Evolutionary conservation across 2,888 invertebrate species (phyloP).

Genomic region (Terebella lapidaria): DNA sequence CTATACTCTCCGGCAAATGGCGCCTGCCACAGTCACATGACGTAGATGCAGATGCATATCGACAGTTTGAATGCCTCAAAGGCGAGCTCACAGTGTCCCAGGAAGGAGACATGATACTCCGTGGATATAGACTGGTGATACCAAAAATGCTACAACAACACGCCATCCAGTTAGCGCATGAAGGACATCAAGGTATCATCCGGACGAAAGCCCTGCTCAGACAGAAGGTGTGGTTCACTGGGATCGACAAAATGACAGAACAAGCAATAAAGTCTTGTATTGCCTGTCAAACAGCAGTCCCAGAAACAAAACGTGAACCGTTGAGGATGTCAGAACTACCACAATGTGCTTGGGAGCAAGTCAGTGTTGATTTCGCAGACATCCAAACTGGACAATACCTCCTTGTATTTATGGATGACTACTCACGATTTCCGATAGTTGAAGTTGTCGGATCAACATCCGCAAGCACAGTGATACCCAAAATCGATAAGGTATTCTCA

Average conservation of each 20-base stretch:
- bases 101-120: conserved; percentile 5
- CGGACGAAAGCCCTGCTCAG: conserved; percentile 8
- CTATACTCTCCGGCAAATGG: conserved; percentile 4
- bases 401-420: too few relatives aligned
- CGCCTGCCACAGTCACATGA: too few relatives aligned
- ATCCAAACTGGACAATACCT: too few relatives aligned
- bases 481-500: conserved; percentile 3
- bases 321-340: conserved; percentile 3
- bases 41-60: too few relatives aligned
- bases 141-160: conserved; percentile 1
- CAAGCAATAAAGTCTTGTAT: too few relatives aligned
- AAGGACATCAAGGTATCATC: conserved; percentile 13
- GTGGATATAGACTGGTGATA: conserved; percentile 3
- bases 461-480: neutral
- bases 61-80: too few relatives aligned
- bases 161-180: conserved; percentile 3
- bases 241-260: too few relatives aligned
- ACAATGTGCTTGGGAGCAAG: too few relatives aligned
- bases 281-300: too few relatives aligned
- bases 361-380: too few relatives aligned
- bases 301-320: conserved; percentile 4
- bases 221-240: too few relatives aligned
- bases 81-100: too few relatives aligned
- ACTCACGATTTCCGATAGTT: conserved; percentile 10
- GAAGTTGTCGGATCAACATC: neutral